Evolutionary conservation across 2,888 invertebrate genomes (phyloP).

Genomic region (Amiota communis): DNA sequence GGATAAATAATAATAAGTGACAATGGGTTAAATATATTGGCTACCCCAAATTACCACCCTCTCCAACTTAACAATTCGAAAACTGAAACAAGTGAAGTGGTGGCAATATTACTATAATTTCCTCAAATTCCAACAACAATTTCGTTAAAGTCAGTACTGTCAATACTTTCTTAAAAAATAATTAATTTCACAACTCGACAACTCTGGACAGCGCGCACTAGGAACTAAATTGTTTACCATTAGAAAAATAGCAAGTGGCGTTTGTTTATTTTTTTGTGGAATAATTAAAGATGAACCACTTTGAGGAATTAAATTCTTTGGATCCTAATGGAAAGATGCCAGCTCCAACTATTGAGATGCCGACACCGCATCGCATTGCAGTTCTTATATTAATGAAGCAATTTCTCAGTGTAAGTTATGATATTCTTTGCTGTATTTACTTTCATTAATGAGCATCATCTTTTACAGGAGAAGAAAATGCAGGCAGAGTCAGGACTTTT

Average conservation of each 20-base stretch:
- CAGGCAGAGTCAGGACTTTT: constrained; percentile 62
- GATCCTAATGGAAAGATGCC: constrained; percentile 63
- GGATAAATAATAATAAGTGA: too few species aligned
- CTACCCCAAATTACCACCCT: too few species aligned
- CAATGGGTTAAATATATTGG: too few species aligned
- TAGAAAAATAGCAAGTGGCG: not conserved
- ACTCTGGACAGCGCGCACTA: not conserved
- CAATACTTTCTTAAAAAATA: too few species aligned
- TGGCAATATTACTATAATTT: too few species aligned
- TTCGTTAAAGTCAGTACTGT: too few species aligned
- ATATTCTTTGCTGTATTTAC: not conserved
- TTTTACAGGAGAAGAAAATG: constrained; percentile 64
- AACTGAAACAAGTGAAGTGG: too few species aligned
- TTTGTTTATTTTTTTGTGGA: not conserved
- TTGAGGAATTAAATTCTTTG: constrained; percentile 69
- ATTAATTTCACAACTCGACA: not conserved
- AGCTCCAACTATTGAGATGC: constrained; percentile 71
- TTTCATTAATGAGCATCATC: not conserved
- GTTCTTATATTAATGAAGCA: constrained; percentile 84
- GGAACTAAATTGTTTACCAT: not conserved
- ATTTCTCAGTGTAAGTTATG: constrained; percentile 77
- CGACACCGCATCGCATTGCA: constrained; percentile 87
- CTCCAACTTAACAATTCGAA: too few species aligned
- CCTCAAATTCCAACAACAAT: too few species aligned
- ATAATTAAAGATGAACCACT: constrained; percentile 60